Percentiles rank a stretch among this genome's conserved stretches.
Conservation (phyloP, 2,797 vertebrate genomes). For the Crotalus adamanteus region DNA sequence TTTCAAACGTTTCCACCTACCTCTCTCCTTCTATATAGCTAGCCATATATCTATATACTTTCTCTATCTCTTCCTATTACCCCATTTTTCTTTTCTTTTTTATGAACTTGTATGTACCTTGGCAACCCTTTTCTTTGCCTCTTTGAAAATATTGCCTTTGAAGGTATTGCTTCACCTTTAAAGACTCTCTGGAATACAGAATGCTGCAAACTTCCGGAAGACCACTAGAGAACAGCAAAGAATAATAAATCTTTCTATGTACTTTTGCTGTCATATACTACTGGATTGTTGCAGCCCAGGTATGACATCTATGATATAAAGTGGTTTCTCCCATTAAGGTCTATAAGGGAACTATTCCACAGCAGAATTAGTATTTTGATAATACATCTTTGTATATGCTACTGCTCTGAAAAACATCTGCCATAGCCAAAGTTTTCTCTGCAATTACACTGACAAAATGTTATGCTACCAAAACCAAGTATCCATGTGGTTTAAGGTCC, state of each 20-base stretch:
- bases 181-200: background rate
- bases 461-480: background rate
- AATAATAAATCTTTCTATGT: background rate
- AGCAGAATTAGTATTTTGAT: background rate
- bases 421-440: background rate
- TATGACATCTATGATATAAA: background rate
- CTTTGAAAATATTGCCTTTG: background rate
- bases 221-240: background rate
- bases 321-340: background rate
- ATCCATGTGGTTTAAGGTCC: background rate
- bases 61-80: background rate
- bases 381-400: background rate
- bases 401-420: background rate
- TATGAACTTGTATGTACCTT: background rate
- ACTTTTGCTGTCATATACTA: background rate
- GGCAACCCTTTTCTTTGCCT: background rate
- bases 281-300: background rate
- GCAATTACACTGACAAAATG: background rate
- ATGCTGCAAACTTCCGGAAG: background rate
- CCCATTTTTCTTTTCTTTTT: background rate
- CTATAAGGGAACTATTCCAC: background rate
- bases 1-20: background rate
- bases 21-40: background rate
- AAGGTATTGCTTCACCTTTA: background rate
- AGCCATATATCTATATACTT: background rate